phyloP scores from a whole-genome alignment of 2,888 invertebrate species.

The Drosophila kambysellisi region DNA sequence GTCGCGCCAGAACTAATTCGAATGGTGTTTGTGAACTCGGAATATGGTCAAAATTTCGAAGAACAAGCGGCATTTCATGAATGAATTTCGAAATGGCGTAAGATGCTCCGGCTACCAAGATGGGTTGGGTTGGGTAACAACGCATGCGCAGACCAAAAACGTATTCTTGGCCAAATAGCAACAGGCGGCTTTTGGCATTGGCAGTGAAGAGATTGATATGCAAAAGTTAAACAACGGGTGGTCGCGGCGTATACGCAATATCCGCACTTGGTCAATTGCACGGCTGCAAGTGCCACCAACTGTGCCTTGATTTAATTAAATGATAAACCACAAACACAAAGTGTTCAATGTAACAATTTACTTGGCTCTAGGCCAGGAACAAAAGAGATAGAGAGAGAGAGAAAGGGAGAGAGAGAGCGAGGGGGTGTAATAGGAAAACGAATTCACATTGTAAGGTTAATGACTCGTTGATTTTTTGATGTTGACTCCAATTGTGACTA shows the following conservation, averaged over 20 bases:
- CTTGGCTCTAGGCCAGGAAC: conserved; percentile 6
- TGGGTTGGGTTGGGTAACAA: neutral
- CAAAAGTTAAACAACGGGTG: conserved; percentile 13
- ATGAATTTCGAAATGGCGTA: conserved; percentile 54
- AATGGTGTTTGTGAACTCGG: neutral
- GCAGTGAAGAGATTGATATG: conserved; percentile 6
- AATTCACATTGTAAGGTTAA: conserved; percentile 2
- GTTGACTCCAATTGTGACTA: conserved; percentile 9
- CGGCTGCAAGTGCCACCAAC: conserved; percentile 7
- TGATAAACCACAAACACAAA: conserved; percentile 18
- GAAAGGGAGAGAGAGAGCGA: neutral
- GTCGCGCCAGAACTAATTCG: conserved; percentile 65
- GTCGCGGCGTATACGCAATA: conserved; percentile 47
- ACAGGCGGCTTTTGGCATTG: conserved; percentile 49
- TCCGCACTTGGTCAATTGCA: neutral
- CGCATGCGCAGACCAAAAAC: conserved; percentile 38
- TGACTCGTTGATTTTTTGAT: conserved; percentile 21
- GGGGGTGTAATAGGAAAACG: conserved; percentile 1
- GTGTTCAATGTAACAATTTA: neutral
- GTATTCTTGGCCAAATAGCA: conserved; percentile 24
- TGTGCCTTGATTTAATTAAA: conserved; percentile 32
- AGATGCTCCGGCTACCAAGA: neutral
- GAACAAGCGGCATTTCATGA: conserved; percentile 54
- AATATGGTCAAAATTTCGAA: conserved; percentile 44
- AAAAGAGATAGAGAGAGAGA: neutral